A percentile compares a stretch with the other conserved stretches of the same genome.
phyloP scores from a whole-genome alignment of 2,888 invertebrate genomes.

The Rhingia campestris region DNA sequence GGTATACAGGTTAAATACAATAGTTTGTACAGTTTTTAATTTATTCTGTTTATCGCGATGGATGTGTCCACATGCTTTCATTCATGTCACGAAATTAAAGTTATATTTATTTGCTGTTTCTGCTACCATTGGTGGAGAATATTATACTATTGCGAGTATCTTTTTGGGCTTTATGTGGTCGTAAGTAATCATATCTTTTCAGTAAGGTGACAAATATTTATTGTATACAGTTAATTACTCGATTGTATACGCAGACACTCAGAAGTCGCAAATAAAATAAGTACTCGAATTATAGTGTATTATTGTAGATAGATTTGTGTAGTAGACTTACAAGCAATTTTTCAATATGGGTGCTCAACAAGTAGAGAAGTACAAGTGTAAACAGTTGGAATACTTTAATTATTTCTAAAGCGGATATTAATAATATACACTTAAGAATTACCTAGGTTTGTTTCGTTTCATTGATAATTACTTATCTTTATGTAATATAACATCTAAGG shows the following conservation, averaged over 20 bases:
- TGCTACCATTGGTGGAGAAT: neutral
- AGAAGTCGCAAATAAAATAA: slow-evolving; percentile 5
- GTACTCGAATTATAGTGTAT: neutral
- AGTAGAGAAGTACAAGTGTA: neutral
- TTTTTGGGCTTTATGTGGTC: slow-evolving; percentile 16
- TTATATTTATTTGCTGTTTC: slow-evolving; percentile 6
- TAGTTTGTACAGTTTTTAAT: slow-evolving; percentile 32
- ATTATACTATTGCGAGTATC: neutral
- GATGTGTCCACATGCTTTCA: slow-evolving; percentile 40
- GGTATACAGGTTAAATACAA: slow-evolving; percentile 20
- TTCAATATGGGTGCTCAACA: slow-evolving; percentile 19
- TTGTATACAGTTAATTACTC: slow-evolving; percentile 37
- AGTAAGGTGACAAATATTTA: slow-evolving; percentile 35
- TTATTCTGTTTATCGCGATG: slow-evolving; percentile 32
- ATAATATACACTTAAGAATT: neutral
- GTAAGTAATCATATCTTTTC: slow-evolving; percentile 39
- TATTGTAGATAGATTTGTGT: neutral
- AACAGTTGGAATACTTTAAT: slow-evolving; percentile 26
- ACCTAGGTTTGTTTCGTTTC: too few relatives aligned
- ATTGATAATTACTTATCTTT: too few relatives aligned
- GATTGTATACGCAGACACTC: slow-evolving; percentile 24
- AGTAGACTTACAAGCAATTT: slow-evolving; percentile 5
- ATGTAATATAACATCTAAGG: too few relatives aligned
- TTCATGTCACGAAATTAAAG: slow-evolving; percentile 35
- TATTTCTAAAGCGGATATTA: slow-evolving; percentile 34